Percentiles rank a stretch among this genome's conserved stretches.
Conservation (phyloP, 2,888 invertebrate species). For the Zaprionus obscuricornis region DNA sequence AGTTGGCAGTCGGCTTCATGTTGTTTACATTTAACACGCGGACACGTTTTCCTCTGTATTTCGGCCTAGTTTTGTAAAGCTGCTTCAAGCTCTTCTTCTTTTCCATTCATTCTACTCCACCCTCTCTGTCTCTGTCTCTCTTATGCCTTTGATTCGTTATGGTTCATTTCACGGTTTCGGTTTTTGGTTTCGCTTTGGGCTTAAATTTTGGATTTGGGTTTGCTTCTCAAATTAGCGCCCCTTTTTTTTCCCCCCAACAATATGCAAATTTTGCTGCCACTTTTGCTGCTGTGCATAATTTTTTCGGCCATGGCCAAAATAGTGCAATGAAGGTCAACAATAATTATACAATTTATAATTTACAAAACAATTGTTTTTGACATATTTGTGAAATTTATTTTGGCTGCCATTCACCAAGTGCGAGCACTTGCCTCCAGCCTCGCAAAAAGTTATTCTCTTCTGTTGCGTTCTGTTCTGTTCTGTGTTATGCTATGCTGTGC, state of each 20-base stretch:
- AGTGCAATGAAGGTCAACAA: constrained; percentile 60
- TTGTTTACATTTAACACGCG: constrained; percentile 57
- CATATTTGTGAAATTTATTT: constrained; percentile 58
- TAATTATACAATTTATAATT: constrained; percentile 72
- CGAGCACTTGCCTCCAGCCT: no score
- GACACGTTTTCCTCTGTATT: constrained; percentile 40
- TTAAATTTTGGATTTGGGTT: constrained; percentile 10
- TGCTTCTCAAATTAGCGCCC: constrained; percentile 48
- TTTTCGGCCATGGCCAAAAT: constrained; percentile 31
- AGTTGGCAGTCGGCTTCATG: constrained; percentile 39
- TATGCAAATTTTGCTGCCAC: constrained; percentile 54
- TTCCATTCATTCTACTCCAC: no score
- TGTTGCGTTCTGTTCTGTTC: no score
- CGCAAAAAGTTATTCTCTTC: no score
- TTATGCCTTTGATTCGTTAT: no score
- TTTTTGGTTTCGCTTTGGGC: background rate
- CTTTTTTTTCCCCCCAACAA: constrained; percentile 1
- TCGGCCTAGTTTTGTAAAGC: no score
- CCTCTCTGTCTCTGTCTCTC: no score
- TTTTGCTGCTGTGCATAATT: constrained; percentile 42
- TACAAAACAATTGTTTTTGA: constrained; percentile 73
- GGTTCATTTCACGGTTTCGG: background rate
- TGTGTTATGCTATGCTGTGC: no score
- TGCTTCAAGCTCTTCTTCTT: no score
- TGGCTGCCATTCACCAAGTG: no score